Evolutionary conservation across 2,113 vertebrate genomes (phyloP).

Genomic region (Kobus ellipsiprymnus): DNA sequence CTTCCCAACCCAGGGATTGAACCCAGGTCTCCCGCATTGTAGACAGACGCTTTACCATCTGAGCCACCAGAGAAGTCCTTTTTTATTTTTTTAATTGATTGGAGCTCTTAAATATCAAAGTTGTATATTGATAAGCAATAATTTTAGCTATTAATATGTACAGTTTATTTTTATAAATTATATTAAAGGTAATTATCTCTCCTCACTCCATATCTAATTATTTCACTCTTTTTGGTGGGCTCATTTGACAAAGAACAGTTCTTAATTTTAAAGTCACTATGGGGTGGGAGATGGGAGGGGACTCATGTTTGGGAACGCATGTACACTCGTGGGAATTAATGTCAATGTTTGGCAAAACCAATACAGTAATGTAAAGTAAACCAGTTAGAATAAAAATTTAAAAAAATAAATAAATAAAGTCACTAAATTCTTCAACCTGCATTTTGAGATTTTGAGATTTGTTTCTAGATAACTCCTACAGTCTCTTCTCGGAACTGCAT

Average conservation of each 20-base stretch:
- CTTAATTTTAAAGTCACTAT: background rate
- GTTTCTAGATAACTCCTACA: background rate
- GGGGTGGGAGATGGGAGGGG: too few relatives aligned
- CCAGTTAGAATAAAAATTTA: too few relatives aligned
- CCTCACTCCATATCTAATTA: background rate
- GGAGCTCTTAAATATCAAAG: background rate
- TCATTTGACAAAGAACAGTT: background rate
- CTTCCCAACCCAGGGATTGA: too few relatives aligned
- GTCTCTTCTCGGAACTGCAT: background rate
- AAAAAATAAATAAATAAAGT: background rate
- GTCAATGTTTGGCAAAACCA: too few relatives aligned
- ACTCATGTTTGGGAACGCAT: too few relatives aligned
- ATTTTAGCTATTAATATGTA: background rate
- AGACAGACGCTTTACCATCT: too few relatives aligned
- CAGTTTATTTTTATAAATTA: background rate
- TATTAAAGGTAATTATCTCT: background rate
- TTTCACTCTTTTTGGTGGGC: background rate
- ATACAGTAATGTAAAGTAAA: too few relatives aligned
- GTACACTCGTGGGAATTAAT: too few relatives aligned
- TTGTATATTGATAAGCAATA: background rate
- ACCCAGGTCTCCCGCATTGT: too few relatives aligned
- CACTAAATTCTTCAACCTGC: background rate
- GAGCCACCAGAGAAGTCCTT: too few relatives aligned
- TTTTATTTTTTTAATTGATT: background rate
- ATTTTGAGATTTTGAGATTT: background rate